Base-by-base conservation (phyloP, 2,113 vertebrate genomes). In the Ptilorrhoa leucosticta region DNA sequence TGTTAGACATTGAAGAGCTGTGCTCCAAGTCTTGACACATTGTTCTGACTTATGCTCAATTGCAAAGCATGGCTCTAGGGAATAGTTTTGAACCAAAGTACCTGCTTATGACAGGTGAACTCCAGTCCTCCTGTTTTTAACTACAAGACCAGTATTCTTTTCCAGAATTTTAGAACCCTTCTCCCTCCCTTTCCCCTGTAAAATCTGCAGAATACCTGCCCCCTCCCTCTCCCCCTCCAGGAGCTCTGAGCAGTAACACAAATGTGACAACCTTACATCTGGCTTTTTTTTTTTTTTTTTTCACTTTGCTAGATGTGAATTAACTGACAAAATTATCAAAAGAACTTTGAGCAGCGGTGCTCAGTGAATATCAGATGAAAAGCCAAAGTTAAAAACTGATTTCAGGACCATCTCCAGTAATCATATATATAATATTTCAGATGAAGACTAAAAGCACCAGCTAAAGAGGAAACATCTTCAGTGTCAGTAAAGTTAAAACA, bases 101-200 rank as follows among this genome's bases (percentile, higher is more conserved):
- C 89, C 90, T 96, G 78, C 96, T 93, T 96, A 65, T 98, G 97
- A 98, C 97, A 98, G 95, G 85, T 97, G 95, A 98, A 98, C 95
- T 94, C 94, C 90, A 95, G 82, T 44, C 91, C 80, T 96, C 53
- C 33, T 3, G 60, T 90, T 95, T 95, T 95, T 96, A 97, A 97
- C 94, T 96, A 95, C 65, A 97, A 97, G 97, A 87, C 89, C 93
- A 91, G 88, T 94, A 97, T 97, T 94, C 94, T 97, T 95, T 91
- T 83, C 83, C 69, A 80, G 87, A 93, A 57, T 95, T 96, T 91
- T 84, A 33, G 19, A 94, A 39, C 47, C 60, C 58, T 93, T 85
- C 72, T 54, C 56, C 58, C 81, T 0, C 53, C 88, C 66, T 93
- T 66, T 86, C 73, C 26, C 51, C 48, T 89, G 69, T 81, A 78